Evolutionary conservation across 1,140 invertebrate genomes (phyloP).

Genomic region (Monochamus saltuarius): DNA sequence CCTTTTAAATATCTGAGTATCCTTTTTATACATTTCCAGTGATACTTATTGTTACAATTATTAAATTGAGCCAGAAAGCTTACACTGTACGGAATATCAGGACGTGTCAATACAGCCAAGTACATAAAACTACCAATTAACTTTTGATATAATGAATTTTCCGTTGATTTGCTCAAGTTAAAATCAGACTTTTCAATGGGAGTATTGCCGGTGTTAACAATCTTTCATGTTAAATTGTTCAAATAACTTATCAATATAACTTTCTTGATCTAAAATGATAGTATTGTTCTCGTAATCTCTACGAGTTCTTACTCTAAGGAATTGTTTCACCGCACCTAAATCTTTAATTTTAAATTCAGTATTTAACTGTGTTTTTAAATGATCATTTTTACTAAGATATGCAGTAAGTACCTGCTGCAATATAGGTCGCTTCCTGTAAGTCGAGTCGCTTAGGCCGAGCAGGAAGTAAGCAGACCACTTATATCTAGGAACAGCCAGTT

Average conservation of each 20-base stretch:
- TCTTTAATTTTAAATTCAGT: slow-evolving; percentile 39
- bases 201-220: too few species aligned
- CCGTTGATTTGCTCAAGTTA: too few species aligned
- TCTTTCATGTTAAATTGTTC: too few species aligned
- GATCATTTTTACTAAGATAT: slow-evolving; percentile 23
- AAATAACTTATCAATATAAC: too few species aligned
- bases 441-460: too few species aligned
- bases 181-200: too few species aligned
- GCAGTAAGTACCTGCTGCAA: too few species aligned
- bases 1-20: slow-evolving; percentile 42
- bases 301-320: slow-evolving; percentile 31
- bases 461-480: too few species aligned
- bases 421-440: too few species aligned
- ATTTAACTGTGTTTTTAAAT: slow-evolving; percentile 30
- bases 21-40: slow-evolving; percentile 28
- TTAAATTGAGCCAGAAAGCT: background rate
- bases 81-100: background rate
- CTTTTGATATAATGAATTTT: background rate
- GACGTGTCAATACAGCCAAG: background rate
- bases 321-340: slow-evolving; percentile 23
- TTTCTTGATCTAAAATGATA: too few species aligned
- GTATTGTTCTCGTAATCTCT: too few species aligned
- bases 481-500: too few species aligned
- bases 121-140: background rate
- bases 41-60: background rate